Evolutionary conservation across 2,888 invertebrate species (phyloP), one percentile per base, ranked within the genome.

Genomic region (Pristionchus entomophagus): DNA sequence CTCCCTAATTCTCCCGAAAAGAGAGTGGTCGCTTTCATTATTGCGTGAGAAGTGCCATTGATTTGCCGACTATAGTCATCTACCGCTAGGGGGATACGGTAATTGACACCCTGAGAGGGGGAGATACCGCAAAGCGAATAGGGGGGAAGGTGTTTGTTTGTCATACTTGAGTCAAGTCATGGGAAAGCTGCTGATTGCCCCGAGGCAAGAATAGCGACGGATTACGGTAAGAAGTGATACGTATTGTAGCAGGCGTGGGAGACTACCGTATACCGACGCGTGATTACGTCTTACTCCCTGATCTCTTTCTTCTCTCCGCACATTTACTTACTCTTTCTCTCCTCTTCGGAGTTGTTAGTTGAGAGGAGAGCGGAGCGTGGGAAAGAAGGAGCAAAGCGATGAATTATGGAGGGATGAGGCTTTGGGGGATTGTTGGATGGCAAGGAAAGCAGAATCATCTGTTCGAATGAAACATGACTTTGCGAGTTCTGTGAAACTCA

Each of bases 171-270:
- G 35, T 35, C 41, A n/a, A 73, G 73, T 73, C 73, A 73, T 73
- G 73, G 73, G 73, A 73, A 73, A 73, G 73, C 41, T 35, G n/a
- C 49, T 51, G 41, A 56, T 80, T 80, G 6, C 32, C 19, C 69
- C n/a, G n/a, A n/a, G n/a, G n/a, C n/a, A n/a, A 12, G 53, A 80
- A 80, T 80, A 80, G 51, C 49, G 32, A 12, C 14, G 78, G 29
- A 26, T 22, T 35, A 51, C 32, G 53, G 38, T 80, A 80, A 19
- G 53, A 14, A 53, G 22, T 45, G 29, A 51, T 53, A 53, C 12
- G 29, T 8, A 51, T 80, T 78, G 80, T 80, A 80, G 49, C 49
- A 51, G 78, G 73, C 73, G 73, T 73, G 73, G 10, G 73, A 73
- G 38, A n/a, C n/a, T n/a, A n/a, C n/a, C n/a, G n/a, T 12, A 41